A percentile compares a stretch with the other conserved stretches of the same genome.
These are phyloP conservation scores for Leptopterna dolabrata DNA, from an alignment of 2,888 invertebrate genomes.

Conservation along the genomic window DNA sequence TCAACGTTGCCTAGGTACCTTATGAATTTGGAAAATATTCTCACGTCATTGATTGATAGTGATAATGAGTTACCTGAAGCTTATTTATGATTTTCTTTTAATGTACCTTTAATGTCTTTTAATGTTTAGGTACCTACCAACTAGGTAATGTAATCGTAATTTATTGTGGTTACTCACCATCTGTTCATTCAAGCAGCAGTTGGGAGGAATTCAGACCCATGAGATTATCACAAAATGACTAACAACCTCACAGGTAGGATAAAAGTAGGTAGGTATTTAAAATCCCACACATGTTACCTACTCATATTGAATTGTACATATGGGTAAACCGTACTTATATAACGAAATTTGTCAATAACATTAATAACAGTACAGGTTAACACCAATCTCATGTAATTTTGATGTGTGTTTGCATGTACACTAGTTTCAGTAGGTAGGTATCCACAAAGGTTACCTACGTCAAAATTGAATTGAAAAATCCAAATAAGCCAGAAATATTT, in stretches of 20 bases:
- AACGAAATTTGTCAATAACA: slow-evolving; percentile 44
- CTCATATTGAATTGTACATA: too few species aligned
- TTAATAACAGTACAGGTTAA: slow-evolving; percentile 59
- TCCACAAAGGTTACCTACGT: too few species aligned
- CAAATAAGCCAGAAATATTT: too few species aligned
- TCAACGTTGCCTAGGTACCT: too few species aligned
- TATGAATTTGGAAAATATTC: too few species aligned
- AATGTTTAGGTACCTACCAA: too few species aligned
- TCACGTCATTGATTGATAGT: too few species aligned
- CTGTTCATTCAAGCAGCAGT: not conserved
- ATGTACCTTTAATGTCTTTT: too few species aligned
- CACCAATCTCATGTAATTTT: not conserved
- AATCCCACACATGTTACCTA: not conserved
- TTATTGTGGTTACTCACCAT: not conserved
- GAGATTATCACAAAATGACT: not conserved
- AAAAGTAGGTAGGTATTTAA: too few species aligned
- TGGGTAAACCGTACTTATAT: not conserved
- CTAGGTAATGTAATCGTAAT: not conserved
- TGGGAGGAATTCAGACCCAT: not conserved
- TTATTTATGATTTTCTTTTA: not conserved
- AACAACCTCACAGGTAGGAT: not conserved
- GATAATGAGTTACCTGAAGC: too few species aligned
- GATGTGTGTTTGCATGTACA: not conserved
- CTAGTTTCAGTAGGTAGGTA: not conserved
- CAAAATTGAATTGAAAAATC: too few species aligned